phyloP scores from a whole-genome alignment of 2,888 invertebrate species.

The Megaustenia siamemsis region DNA sequence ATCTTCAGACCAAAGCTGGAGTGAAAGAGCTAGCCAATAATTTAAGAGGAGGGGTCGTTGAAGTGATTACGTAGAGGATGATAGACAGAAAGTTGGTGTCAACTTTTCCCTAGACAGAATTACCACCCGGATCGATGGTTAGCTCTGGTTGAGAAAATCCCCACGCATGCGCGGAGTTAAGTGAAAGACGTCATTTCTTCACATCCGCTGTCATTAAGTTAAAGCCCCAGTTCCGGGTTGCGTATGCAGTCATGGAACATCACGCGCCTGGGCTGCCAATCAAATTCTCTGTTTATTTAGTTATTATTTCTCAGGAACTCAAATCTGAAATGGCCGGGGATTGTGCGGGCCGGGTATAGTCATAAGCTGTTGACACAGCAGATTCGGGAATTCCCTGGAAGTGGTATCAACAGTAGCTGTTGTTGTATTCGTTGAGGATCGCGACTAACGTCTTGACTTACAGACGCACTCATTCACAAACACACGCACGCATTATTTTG shows the following conservation, averaged over 20 bases:
- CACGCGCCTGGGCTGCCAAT: background rate
- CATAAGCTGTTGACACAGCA: too few relatives aligned
- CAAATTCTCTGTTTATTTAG: background rate
- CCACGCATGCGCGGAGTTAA: background rate
- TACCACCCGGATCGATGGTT: background rate
- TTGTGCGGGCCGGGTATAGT: too few relatives aligned
- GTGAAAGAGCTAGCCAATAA: conserved; percentile 4
- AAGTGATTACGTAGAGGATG: background rate
- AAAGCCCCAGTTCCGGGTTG: background rate
- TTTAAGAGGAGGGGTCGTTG: too few relatives aligned
- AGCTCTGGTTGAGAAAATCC: background rate
- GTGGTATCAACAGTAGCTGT: too few relatives aligned
- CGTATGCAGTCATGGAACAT: conserved; percentile 12
- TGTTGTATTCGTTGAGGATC: too few relatives aligned
- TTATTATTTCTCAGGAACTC: background rate
- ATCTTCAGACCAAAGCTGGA: too few relatives aligned
- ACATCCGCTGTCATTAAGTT: conserved; percentile 17
- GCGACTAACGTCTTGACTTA: too few relatives aligned
- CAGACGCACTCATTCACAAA: too few relatives aligned
- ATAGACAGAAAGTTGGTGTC: background rate
- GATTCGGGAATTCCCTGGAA: too few relatives aligned
- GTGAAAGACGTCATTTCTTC: conserved; percentile 29
- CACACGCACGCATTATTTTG: too few relatives aligned
- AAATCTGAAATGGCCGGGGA: too few relatives aligned
- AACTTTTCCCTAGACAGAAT: background rate